A percentile compares a stretch with the other conserved stretches of the same genome.
Conservation (phyloP, 2,888 invertebrate species). For the Hydrotaea diabolus region DNA sequence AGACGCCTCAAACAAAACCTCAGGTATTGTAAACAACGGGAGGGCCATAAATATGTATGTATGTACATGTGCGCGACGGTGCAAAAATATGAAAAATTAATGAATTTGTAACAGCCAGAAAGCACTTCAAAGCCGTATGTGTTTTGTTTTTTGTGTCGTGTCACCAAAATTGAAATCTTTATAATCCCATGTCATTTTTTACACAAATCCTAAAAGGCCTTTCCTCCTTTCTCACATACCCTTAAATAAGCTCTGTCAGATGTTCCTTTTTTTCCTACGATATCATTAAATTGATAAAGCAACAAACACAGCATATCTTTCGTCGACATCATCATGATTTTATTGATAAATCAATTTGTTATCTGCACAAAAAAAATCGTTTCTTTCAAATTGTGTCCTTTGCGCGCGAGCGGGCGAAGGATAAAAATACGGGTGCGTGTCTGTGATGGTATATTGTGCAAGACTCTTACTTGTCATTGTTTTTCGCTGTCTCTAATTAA, state of each 20-base stretch:
- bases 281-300: background rate
- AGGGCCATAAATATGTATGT: too few species aligned
- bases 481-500: conserved; percentile 12
- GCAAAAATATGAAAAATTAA: too few species aligned
- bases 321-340: background rate
- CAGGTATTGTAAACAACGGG: too few species aligned
- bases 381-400: background rate
- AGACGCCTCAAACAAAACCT: too few species aligned
- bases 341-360: conserved; percentile 10
- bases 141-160: background rate
- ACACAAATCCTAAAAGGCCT: background rate
- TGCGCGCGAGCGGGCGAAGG: background rate
- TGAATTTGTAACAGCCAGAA: too few species aligned
- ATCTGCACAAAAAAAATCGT: background rate
- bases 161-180: background rate
- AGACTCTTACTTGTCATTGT: background rate
- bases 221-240: background rate
- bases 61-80: too few species aligned
- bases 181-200: background rate
- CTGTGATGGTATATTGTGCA: too few species aligned
- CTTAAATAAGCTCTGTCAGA: background rate
- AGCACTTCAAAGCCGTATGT: background rate
- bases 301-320: background rate
- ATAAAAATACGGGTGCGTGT: background rate
- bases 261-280: background rate